Base-by-base conservation (phyloP, 2,113 vertebrate genomes). In the Cynocephalus volans region DNA sequence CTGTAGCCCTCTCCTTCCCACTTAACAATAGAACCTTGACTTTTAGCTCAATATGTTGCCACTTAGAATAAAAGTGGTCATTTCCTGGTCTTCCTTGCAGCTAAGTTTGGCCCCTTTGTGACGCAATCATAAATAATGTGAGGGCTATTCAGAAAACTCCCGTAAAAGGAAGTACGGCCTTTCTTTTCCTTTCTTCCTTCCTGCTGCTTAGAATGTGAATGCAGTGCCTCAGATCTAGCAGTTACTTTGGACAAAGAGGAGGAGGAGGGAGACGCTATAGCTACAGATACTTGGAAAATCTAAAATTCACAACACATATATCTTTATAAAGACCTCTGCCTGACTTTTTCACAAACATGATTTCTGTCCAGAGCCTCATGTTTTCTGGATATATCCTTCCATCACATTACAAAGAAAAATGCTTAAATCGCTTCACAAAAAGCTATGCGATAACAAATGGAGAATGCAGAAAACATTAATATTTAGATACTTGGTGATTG, bases 281-380 rank as follows among this genome's bases (percentile, higher is more conserved):
- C 1, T 76, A 54, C 6, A 84, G 45, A 84, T 28, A 2, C 18
- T 95, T 86, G 64, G n/a, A 4, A 82, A 95, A 82, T 75, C 28
- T 80, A n/a, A 96, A 94, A 18, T 87, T 77, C 23, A 67, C 8
- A 65, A 90, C 15, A 54, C 4, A 65, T 18, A 33, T 17, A 62
- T 82, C 8, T 67, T 60, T 84, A 18, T 62, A 70, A 76, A 76
- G 23, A 89, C 8, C 36, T n/a, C n/a, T n/a, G n/a, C 1, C 8
- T 95, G 56, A 26, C 73, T 76, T 87, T n/a, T 84, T 96, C 24
- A 92, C n/a, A 56, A 81, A 81, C 58, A 56, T 23, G 80, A 65
- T 86, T 89, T 96, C 21, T 60, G 5, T 72, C 6, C 18, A 86
- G 45, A 81, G 9, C 72, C 41, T 87, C 69, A n/a, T 67, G 18